Percentiles rank a stretch among this genome's conserved stretches.
Conservation (phyloP, 2,113 vertebrate species). For the Poecile atricapillus region DNA sequence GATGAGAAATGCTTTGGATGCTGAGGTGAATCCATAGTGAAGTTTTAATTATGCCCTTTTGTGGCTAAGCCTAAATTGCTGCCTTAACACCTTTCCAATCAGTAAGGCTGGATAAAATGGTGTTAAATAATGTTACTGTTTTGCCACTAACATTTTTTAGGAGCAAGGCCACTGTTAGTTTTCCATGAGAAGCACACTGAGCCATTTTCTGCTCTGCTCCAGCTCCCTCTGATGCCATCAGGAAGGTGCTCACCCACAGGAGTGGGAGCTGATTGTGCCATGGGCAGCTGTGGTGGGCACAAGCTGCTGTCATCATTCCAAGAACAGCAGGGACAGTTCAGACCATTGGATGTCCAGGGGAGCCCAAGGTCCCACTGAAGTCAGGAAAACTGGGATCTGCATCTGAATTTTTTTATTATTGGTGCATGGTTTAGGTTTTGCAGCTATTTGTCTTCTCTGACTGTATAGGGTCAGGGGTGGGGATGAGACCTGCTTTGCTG, state of each 20-base stretch:
- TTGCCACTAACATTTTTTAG: background rate
- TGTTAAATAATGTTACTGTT: background rate
- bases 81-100: background rate
- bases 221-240: background rate
- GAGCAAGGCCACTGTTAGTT: background rate
- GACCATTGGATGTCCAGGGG: fast-evolving
- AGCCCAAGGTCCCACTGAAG: background rate
- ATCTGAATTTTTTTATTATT: background rate
- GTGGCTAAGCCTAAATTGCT: background rate
- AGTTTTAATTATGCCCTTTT: conserved; percentile 13
- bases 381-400: background rate
- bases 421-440: background rate
- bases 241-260: background rate
- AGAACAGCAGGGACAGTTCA: background rate
- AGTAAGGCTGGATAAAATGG: background rate
- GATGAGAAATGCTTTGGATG: background rate
- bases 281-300: background rate
- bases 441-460: background rate
- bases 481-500: background rate
- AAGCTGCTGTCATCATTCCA: background rate
- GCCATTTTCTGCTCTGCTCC: background rate
- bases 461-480: background rate
- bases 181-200: background rate
- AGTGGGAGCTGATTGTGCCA: background rate
- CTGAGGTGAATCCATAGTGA: background rate